Percentiles rank a stretch among this genome's conserved stretches.
Conservation (phyloP, 2,888 invertebrate species). For the Philonicus albiceps region DNA sequence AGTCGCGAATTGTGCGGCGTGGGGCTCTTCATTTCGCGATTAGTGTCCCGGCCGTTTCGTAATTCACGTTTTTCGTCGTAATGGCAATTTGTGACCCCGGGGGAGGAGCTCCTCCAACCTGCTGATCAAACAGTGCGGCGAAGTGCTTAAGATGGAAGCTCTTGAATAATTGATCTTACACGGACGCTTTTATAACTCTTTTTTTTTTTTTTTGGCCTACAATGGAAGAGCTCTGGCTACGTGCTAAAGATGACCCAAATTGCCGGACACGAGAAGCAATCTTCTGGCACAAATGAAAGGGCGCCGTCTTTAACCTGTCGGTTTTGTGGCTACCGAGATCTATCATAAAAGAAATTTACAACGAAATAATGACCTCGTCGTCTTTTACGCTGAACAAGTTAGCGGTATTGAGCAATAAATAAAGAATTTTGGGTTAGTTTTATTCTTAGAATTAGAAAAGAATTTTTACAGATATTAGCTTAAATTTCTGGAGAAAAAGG, state of each 20-base stretch:
- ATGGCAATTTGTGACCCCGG: constrained; percentile 2
- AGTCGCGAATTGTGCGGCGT: not conserved
- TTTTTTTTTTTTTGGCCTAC: not conserved
- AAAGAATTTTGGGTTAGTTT: not conserved
- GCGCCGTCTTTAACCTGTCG: not conserved
- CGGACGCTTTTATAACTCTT: not conserved
- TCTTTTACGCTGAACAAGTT: not conserved
- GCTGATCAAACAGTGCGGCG: not conserved
- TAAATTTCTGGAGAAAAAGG: not conserved
- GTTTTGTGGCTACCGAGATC: not conserved
- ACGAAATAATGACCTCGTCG: not conserved
- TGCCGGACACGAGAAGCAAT: not conserved
- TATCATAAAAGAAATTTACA: not conserved
- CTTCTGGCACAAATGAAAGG: not conserved
- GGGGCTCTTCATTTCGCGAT: not conserved
- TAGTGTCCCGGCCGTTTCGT: constrained; percentile 2
- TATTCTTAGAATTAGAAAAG: not conserved
- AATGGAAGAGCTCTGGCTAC: not conserved
- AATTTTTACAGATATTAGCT: not conserved
- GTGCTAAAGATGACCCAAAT: not conserved
- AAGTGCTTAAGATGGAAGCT: not conserved
- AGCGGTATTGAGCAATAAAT: not conserved
- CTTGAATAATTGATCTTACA: not conserved
- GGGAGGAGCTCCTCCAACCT: not conserved
- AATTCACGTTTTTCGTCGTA: constrained; percentile 30